phyloP scores from a whole-genome alignment of 1,140 invertebrate genomes.

The Hetaerina americana region DNA sequence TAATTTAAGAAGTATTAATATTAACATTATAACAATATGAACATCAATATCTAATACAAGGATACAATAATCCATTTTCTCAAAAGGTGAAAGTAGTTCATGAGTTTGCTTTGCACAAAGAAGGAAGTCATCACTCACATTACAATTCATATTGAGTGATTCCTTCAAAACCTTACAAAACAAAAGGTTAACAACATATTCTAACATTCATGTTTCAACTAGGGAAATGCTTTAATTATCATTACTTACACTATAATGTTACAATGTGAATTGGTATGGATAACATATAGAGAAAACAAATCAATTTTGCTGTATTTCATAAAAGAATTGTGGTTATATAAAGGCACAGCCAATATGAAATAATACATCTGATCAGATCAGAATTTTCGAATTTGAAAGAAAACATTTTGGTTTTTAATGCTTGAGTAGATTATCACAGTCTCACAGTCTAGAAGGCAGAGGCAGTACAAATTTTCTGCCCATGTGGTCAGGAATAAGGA shows the following conservation, averaged over 20 bases:
- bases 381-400: neutral
- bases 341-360: neutral
- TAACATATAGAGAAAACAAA: neutral
- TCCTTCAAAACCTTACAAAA: neutral
- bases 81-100: neutral
- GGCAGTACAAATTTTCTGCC: neutral
- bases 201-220: neutral
- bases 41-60: neutral
- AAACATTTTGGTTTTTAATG: neutral
- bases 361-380: neutral
- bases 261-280: neutral
- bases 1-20: no score
- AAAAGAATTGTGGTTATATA: neutral
- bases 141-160: neutral
- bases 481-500: neutral
- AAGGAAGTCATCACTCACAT: neutral
- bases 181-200: neutral
- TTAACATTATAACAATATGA: no score
- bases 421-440: neutral
- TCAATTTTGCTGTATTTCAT: neutral
- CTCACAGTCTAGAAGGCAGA: neutral
- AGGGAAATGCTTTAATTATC: neutral
- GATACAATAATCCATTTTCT: neutral
- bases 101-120: neutral
- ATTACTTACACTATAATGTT: neutral